Conservation (phyloP, 1,140 invertebrate species). For the Physella acuta region DNA sequence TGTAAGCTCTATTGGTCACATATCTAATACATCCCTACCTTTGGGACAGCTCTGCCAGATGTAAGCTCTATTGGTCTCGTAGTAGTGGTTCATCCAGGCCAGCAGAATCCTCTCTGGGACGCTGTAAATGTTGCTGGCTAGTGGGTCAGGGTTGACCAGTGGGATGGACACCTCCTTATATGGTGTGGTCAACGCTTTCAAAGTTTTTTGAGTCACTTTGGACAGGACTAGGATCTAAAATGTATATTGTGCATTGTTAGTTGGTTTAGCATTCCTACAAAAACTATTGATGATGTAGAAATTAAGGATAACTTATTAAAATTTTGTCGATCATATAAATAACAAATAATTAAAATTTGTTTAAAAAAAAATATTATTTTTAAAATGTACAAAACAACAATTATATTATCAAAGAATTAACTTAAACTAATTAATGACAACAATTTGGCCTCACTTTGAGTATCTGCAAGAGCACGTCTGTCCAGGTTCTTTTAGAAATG, state of each 20-base stretch:
- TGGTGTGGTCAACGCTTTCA: constrained; percentile 44
- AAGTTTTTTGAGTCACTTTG: constrained; percentile 53
- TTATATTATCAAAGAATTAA: no score
- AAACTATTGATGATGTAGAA: no score
- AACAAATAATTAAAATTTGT: no score
- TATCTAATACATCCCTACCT: no score
- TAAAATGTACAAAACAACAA: no score
- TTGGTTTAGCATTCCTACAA: no score
- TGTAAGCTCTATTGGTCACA: no score
- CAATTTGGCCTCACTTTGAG: constrained; percentile 58
- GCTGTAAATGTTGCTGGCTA: constrained; percentile 58
- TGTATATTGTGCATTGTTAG: no score
- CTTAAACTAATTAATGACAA: no score
- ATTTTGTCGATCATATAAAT: no score
- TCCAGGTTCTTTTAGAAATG: constrained; percentile 58
- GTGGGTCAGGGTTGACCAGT: constrained; percentile 52
- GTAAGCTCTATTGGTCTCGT: constrained; percentile 52
- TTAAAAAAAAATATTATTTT: no score
- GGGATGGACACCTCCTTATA: constrained; percentile 48
- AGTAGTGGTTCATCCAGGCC: constrained; percentile 59
- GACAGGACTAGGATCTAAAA: constrained; percentile 51
- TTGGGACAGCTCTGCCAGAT: constrained; percentile 53
- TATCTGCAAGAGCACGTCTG: constrained; percentile 57
- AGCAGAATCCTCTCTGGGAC: constrained; percentile 55
- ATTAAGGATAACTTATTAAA: no score